These are phyloP conservation scores for Lucilia sericata DNA, from an alignment of 1,140 invertebrate genomes.

Conservation along the genomic window DNA sequence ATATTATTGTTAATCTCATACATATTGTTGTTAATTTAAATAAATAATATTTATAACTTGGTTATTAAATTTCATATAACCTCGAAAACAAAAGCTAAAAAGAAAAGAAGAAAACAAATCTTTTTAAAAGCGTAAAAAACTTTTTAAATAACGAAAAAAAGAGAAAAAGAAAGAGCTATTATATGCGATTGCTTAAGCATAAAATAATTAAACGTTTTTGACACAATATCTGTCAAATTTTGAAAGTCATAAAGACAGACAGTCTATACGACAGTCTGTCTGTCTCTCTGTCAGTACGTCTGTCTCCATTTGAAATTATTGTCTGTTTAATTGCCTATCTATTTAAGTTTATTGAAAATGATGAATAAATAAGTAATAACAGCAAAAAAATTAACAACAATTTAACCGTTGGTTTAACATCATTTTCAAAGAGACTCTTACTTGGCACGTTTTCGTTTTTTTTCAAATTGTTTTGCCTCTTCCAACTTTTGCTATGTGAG, in stretches of 20 bases:
- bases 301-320: neutral
- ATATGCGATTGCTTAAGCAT: too few species aligned
- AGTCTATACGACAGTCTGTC: neutral
- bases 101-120: too few species aligned
- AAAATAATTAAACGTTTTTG: too few species aligned
- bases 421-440: neutral
- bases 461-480: neutral
- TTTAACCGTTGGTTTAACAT: conserved; percentile 8
- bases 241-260: too few species aligned
- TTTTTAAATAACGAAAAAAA: too few species aligned
- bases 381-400: neutral
- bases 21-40: neutral
- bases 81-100: neutral
- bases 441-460: conserved; percentile 15
- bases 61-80: neutral
- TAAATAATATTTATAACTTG: neutral
- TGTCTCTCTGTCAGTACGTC: too few species aligned
- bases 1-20: neutral
- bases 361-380: neutral
- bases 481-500: neutral
- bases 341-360: neutral
- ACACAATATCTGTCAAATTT: neutral
- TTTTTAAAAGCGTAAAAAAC: too few species aligned
- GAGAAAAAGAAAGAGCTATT: too few species aligned
- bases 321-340: too few species aligned